phyloP scores from a whole-genome alignment of 2,113 vertebrate genomes.

The Dicerorhinus sumatrensis region DNA sequence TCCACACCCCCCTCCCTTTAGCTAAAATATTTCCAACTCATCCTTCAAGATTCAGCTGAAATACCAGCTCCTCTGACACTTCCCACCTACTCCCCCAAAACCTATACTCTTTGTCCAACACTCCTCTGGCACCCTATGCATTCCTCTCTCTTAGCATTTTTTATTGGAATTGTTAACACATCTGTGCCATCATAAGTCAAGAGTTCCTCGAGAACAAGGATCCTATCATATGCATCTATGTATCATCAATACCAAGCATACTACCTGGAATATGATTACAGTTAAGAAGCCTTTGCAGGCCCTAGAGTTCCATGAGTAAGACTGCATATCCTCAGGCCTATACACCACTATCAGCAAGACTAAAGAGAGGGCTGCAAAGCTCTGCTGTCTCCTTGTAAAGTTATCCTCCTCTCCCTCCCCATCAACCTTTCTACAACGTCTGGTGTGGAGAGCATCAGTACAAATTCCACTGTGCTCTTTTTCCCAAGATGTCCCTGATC shows the following conservation, averaged over 20 bases:
- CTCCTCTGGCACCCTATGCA: background rate
- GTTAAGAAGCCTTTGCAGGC: background rate
- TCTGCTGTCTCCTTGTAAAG: background rate
- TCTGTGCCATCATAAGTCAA: background rate
- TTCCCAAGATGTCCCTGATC: background rate
- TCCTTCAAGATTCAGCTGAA: background rate
- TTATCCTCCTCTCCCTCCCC: background rate
- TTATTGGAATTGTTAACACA: background rate
- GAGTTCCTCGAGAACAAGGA: background rate
- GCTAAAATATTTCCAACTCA: background rate
- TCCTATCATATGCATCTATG: background rate
- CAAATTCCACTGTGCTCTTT: background rate
- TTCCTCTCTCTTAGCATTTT: background rate
- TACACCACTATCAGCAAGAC: background rate
- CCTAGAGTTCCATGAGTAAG: background rate
- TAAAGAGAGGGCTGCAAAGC: background rate
- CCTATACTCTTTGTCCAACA: background rate
- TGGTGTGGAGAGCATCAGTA: background rate
- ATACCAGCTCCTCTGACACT: background rate
- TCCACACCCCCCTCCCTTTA: background rate
- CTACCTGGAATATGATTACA: background rate
- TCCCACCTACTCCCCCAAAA: background rate
- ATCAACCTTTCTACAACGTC: background rate
- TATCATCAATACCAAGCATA: background rate
- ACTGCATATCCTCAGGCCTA: background rate